phyloP scores from a whole-genome alignment of 1,140 invertebrate species.

The Paramacrobiotus metropolitanus region DNA sequence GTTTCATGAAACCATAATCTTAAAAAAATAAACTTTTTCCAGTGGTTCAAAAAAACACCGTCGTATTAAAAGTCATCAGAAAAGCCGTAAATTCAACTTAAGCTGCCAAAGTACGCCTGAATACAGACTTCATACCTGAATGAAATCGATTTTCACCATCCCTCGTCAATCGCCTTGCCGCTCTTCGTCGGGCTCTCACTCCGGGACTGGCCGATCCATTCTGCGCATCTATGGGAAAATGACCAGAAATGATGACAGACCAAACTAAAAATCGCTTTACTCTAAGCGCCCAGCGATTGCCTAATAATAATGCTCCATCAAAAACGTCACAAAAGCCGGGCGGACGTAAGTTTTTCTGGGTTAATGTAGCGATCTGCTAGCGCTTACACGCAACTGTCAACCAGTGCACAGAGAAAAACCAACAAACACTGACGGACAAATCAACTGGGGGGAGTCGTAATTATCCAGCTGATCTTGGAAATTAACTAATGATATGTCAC shows the following conservation, averaged over 20 bases:
- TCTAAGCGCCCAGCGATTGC: conserved; percentile 25
- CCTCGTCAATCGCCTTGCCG: conserved; percentile 61
- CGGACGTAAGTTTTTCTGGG: no score
- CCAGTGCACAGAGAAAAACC: no score
- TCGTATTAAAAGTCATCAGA: neutral
- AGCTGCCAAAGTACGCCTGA: neutral
- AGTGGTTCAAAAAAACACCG: neutral
- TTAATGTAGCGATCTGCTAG: no score
- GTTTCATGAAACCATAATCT: neutral
- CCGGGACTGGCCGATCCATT: conserved; percentile 28
- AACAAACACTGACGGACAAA: no score
- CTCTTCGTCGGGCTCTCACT: conserved; percentile 39
- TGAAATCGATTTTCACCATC: conserved; percentile 76
- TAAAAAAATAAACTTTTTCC: neutral
- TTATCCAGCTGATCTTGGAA: no score
- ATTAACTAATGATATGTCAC: no score
- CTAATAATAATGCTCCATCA: conserved; percentile 16
- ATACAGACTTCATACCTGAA: conserved; percentile 50
- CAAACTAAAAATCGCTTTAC: conserved; percentile 13
- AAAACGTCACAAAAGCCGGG: neutral
- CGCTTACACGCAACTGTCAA: no score
- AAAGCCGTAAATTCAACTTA: neutral
- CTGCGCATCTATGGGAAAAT: conserved; percentile 11
- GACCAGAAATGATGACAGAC: conserved; percentile 16
- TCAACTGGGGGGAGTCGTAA: no score